Conservation (phyloP, 1,140 invertebrate species). For the Helicoverpa zea region DNA sequence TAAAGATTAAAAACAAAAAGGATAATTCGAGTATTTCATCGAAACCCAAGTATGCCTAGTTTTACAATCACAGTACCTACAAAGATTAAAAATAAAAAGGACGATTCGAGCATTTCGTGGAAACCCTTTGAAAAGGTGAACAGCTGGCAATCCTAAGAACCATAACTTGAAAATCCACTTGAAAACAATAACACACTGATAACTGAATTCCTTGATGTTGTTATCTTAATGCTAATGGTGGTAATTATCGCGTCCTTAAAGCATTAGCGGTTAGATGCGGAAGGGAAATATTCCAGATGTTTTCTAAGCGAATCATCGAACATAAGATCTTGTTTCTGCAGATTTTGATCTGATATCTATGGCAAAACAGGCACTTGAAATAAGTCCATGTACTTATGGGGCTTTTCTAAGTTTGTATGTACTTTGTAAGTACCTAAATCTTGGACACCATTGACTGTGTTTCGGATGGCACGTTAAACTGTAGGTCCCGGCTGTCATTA, state of each 20-base stretch:
- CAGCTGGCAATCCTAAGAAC: conserved; percentile 1
- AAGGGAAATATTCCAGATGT: not conserved
- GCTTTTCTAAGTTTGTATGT: no score
- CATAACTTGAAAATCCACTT: not conserved
- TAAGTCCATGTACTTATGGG: no score
- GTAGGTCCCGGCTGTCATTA: no score
- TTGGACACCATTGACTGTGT: no score
- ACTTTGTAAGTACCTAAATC: no score
- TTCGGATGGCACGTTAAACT: no score
- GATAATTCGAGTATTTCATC: not conserved
- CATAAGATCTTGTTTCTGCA: not conserved
- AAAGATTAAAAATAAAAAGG: not conserved
- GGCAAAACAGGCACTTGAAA: no score
- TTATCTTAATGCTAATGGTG: conserved; percentile 5
- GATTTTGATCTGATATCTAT: not conserved
- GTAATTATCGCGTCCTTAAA: conserved; percentile 14
- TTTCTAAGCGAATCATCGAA: not conserved
- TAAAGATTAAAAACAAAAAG: not conserved
- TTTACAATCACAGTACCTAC: no score
- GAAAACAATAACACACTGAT: not conserved
- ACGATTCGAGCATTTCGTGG: not conserved
- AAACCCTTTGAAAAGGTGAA: not conserved
- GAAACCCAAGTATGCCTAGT: no score
- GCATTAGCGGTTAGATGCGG: not conserved
- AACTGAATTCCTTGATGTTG: not conserved